Conservation (phyloP, 2,888 invertebrate species). For the Onthophagus sagittarius region DNA sequence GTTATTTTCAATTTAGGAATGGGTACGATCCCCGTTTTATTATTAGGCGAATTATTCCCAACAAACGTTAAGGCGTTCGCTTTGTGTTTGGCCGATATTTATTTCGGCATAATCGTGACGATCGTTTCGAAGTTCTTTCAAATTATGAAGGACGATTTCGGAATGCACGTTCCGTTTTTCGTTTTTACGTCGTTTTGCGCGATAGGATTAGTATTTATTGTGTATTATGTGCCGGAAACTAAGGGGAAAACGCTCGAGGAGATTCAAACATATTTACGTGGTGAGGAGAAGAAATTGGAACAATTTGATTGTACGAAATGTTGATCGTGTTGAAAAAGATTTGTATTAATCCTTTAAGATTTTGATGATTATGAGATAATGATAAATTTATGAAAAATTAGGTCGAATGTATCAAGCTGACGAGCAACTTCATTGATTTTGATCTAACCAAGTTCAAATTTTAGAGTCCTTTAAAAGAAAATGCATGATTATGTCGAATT, state of each 20-base stretch:
- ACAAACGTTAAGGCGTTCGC: constrained; percentile 52
- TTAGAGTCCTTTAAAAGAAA: no score
- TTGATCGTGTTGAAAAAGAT: background rate
- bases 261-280: constrained; percentile 42
- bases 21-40: constrained; percentile 50
- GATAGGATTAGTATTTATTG: constrained; percentile 46
- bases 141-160: constrained; percentile 54
- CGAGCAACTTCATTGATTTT: no score
- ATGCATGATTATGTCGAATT: no score
- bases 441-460: no score
- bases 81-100: constrained; percentile 51
- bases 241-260: constrained; percentile 53
- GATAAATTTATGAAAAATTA: no score
- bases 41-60: constrained; percentile 53
- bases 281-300: constrained; percentile 21
- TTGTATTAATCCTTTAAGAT: background rate
- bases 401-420: no score
- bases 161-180: constrained; percentile 63
- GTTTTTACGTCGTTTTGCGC: constrained; percentile 52
- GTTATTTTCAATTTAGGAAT: constrained; percentile 49
- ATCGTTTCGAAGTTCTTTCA: constrained; percentile 48
- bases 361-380: no score
- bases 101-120: constrained; percentile 48
- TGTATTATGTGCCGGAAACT: constrained; percentile 51
- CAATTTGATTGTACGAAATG: constrained; percentile 14